Conservation (phyloP, 2,797 vertebrate genomes). For the Lithobates pipiens region DNA sequence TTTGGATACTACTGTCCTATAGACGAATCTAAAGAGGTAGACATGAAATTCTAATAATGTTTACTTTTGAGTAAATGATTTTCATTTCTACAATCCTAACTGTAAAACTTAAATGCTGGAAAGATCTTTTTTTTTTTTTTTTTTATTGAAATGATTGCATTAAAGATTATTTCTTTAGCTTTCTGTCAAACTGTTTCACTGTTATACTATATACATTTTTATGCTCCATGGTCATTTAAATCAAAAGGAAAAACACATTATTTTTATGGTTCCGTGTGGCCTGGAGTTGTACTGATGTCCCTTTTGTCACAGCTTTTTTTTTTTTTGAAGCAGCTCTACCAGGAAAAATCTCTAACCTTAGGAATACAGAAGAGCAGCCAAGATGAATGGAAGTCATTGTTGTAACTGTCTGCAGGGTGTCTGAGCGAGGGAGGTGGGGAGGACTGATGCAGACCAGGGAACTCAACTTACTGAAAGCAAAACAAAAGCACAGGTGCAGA, state of each 20-base stretch:
- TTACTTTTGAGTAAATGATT: too few species aligned
- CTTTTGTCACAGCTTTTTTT: slow-evolving; percentile 42
- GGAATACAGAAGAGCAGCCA: slow-evolving; percentile 61
- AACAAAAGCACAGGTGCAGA: slow-evolving; percentile 79
- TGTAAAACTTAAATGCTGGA: too few species aligned
- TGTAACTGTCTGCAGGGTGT: slow-evolving; percentile 65
- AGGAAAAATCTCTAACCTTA: slow-evolving; percentile 58
- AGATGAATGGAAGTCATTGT: slow-evolving; percentile 63
- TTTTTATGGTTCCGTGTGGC: slow-evolving; percentile 21
- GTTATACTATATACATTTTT: too few species aligned
- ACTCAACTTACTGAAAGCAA: slow-evolving; percentile 70
- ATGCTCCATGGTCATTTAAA: background rate
- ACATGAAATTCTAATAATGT: too few species aligned
- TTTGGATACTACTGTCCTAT: too few species aligned
- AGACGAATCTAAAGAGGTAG: too few species aligned
- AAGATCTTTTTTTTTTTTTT: too few species aligned
- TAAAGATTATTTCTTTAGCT: too few species aligned
- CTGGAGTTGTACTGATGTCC: slow-evolving; percentile 16
- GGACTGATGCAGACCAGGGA: slow-evolving; percentile 69
- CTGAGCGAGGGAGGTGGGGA: slow-evolving; percentile 69
- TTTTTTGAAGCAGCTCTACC: slow-evolving; percentile 58
- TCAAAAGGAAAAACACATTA: background rate
- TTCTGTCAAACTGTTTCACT: too few species aligned
- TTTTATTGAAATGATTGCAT: too few species aligned
- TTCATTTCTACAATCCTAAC: too few species aligned